Evolutionary conservation across 1,140 invertebrate species (phyloP), one percentile per base, ranked within the genome.

Genomic region (Leptoteleia sp.): DNA sequence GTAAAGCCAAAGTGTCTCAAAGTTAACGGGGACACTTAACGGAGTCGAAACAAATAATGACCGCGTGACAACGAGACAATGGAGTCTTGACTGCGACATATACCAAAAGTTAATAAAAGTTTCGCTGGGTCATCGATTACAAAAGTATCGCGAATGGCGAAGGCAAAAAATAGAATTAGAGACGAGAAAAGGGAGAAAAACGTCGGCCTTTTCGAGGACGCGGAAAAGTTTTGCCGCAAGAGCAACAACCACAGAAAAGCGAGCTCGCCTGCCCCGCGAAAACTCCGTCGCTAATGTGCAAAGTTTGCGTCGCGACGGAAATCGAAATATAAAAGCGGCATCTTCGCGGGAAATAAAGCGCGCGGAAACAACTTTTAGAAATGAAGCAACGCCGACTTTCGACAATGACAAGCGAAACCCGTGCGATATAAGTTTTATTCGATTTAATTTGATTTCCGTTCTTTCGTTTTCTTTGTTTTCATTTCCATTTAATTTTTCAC

Each of bases 11-110:
- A 71, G 45, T 71, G 13, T 59, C 12, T 11, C 25, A 12, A 72
- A 72, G 55, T 72, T 72, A 47, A 13, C 29, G n/a, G n/a, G n/a
- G n/a, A n/a, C n/a, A n/a, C 17, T 17, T 15, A 29, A 4, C 19
- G 31, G 45, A 43, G 37, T 52, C 37, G 52, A 48, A 35, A 38
- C 55, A 54, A 72, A 62, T 72, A 55, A 55, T 54, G 48, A 64
- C 48, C 57, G 38, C 17, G 33, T 64, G 68, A 48, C 68, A 55
- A 72, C 47, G 57, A 72, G 68, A 64, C 68, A 72, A 64, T 64
- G 68, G 52, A 71, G 67, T 61, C 54, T 1, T 45, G 40, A 45
- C 22, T 11, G 31, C 33, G 31, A 35, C 11, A n/a, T n/a, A n/a
- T n/a, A n/a, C n/a, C n/a, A n/a, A 50, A 15, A 11, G 16, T 52